Evolutionary conservation across 2,888 invertebrate species (phyloP), one percentile per base, ranked within the genome.

Genomic region (Pseudanteris insignis): DNA sequence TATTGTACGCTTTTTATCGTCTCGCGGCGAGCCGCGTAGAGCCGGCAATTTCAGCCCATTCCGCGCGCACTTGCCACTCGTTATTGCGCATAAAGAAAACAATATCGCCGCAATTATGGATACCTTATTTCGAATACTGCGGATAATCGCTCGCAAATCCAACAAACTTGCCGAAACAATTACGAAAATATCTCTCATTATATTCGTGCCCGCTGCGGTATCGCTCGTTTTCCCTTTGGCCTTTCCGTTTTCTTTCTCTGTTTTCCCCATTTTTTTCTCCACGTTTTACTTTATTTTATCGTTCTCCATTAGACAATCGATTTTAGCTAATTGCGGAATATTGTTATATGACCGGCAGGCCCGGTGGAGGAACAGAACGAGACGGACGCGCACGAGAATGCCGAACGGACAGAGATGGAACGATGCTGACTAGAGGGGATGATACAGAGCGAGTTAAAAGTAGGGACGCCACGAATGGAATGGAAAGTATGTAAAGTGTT

Each of bases 401-500:
- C 50, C 47, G 47, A 59, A 53, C 37, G 50, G 57, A 65, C 50
- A 65, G 59, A 61, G 21, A n/a, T n/a, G 11, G 11, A 12, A 7
- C 2, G 29, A 2, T 5, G 29, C 29, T 9, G 21, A 33, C 12
- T n/a, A 41, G 26, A 26, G 33, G 13, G 13, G 36, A 21, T 7
- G 48, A 32, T 40, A 26, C 37, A 13, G 24, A 34, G 37, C 40
- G 65, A 47, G 65, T 13, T 57, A 65, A 70, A 69, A 65, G 65
- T 67, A 63, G 53, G 60, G 55, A 37, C 48, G 43, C 44, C 57
- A 58, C 48, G 61, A 63, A 68, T 65, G 69, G 64, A 66, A 65
- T 61, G 71, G 71, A 69, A 74, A 71, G 74, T 73, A 75, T 76
- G 75, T 71, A 71, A 77, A 77, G 75, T 77, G 76, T 77, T 77